Evolutionary conservation across 2,888 invertebrate genomes (phyloP).

Genomic region (Tillus elongatus): DNA sequence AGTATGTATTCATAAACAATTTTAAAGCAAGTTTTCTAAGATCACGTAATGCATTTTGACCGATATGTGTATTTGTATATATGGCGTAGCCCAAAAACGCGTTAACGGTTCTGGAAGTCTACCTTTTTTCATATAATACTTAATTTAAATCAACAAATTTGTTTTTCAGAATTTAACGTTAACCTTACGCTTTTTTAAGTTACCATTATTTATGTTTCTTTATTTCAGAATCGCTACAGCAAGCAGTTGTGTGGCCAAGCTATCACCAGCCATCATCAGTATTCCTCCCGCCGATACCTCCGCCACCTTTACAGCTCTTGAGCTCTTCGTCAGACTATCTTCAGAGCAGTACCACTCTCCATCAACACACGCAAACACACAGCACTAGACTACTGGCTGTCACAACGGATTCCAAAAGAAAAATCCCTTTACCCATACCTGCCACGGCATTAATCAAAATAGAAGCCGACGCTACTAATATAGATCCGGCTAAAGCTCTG

Average conservation of each 20-base stretch:
- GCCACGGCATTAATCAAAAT: slow-evolving; percentile 57
- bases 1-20: no score
- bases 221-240: slow-evolving; percentile 55
- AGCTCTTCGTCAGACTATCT: slow-evolving; percentile 47
- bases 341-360: slow-evolving; percentile 54
- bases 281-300: slow-evolving; percentile 48
- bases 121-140: no score
- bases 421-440: slow-evolving; percentile 43
- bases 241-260: slow-evolving; percentile 68
- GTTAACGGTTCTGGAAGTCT: no score
- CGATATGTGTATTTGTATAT: no score
- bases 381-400: slow-evolving; percentile 59
- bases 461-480: slow-evolving; percentile 50
- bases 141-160: no score
- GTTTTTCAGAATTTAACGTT: no score
- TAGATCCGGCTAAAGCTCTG: slow-evolving; percentile 30
- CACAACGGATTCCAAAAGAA: slow-evolving; percentile 44
- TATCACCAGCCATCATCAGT: slow-evolving; percentile 47
- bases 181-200: no score
- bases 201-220: slow-evolving; percentile 6
- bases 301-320: slow-evolving; percentile 58
- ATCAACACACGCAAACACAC: slow-evolving; percentile 58
- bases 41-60: no score
- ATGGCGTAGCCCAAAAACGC: no score
- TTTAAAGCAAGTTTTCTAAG: no score